Percentiles rank a stretch among this genome's conserved stretches.
Conservation (phyloP, 2,113 vertebrate species). For the Bos indicus region DNA sequence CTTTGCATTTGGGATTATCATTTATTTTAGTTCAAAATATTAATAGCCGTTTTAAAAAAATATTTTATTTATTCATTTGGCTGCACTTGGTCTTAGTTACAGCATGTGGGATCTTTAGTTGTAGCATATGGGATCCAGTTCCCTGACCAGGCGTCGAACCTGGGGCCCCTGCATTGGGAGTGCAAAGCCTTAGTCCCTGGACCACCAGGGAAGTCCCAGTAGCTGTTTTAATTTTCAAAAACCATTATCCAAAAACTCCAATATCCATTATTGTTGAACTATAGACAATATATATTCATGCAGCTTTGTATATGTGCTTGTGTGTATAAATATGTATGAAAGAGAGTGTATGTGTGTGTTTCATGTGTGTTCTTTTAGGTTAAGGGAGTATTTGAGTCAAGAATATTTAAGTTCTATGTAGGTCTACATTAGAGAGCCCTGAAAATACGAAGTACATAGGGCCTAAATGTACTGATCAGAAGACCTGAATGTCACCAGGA, state of each 20-base stretch:
- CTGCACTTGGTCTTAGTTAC: background rate
- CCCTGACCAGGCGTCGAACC: background rate
- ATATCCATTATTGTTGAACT: background rate
- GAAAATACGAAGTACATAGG: conserved; percentile 59
- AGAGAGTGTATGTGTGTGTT: background rate
- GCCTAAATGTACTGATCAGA: conserved; percentile 70
- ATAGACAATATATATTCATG: background rate
- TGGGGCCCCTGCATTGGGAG: background rate
- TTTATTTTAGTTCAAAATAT: conserved; percentile 3
- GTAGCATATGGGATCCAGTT: background rate
- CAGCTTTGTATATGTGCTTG: background rate
- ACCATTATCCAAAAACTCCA: background rate
- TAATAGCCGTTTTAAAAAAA: background rate
- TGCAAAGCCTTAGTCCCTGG: background rate
- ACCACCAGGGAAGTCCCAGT: background rate
- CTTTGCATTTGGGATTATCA: background rate
- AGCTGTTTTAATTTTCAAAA: background rate
- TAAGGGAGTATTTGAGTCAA: background rate
- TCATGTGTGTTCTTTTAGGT: background rate
- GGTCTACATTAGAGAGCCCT: conserved; percentile 1
- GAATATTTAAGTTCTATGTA: conserved; percentile 33
- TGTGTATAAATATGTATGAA: background rate
- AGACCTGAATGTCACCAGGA: conserved; percentile 75
- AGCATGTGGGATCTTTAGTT: background rate
- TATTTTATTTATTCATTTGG: background rate